phyloP scores from a whole-genome alignment of 2,113 vertebrate genomes.

The Ageneiosus marmoratus region DNA sequence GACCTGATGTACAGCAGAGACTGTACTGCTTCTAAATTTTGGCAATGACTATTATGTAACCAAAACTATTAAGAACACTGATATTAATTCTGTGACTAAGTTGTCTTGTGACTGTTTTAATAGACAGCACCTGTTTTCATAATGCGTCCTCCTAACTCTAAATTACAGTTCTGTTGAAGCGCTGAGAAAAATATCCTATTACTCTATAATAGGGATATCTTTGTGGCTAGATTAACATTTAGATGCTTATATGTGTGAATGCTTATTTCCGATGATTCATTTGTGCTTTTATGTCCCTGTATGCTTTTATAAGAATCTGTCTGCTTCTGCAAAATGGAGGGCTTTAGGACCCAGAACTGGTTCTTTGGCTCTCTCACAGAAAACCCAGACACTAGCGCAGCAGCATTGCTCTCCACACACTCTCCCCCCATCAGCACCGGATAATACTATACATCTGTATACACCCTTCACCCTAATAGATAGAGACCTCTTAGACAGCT shows the following conservation, averaged over 20 bases:
- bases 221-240: neutral
- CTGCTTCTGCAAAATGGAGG: conserved; percentile 37
- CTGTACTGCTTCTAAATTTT: neutral
- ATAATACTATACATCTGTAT: conserved; percentile 28
- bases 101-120: neutral
- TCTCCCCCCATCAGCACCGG: conserved; percentile 37
- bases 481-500: conserved; percentile 22
- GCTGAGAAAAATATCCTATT: neutral
- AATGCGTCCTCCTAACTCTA: neutral
- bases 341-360: conserved; percentile 86
- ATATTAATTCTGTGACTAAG: neutral
- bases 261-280: neutral
- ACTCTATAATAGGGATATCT: neutral
- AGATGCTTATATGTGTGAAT: neutral
- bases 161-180: no score
- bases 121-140: neutral
- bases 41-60: neutral
- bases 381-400: conserved; percentile 83
- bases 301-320: neutral
- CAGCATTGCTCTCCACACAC: conserved; percentile 74
- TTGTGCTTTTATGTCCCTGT: neutral
- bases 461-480: conserved; percentile 1
- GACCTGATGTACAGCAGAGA: neutral
- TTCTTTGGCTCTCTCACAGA: conserved; percentile 68
- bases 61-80: neutral